Base-by-base conservation (phyloP, 2,113 vertebrate species). In the Neodon shergylaensis region DNA sequence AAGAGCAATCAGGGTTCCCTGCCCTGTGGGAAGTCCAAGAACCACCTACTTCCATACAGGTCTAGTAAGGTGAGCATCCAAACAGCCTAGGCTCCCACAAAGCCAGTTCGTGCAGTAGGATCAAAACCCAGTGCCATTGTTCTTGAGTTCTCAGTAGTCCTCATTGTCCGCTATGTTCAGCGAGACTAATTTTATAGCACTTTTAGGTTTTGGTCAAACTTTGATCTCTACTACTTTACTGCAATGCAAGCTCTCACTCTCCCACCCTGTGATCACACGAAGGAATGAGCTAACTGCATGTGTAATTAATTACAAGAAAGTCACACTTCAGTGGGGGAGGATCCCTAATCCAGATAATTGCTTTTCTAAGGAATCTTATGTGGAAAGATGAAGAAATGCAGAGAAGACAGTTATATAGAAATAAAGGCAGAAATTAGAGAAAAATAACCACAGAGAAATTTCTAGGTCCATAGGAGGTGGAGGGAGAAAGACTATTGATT, bases 21-120 rank as follows among this genome's bases (percentile, higher is more conserved):
- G 44, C 44, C 44, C 6, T 47, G 44, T 7, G 44, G 44, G 5
- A 47, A 47, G 44, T 6, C 44, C 5, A 47, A 5, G 44, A 5
- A 6, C 44, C 4, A 5, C 44, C 4, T 5, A 4, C 44, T 5
- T 47, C 44, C 6, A 7, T 47, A 5, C 6, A 47, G 5, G 44
- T 47, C 44, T 7, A 47, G 44, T 5, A 47, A 47, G 44, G 44
- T 47, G 44, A 47, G 5, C 44, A 6, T 47, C 44, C 6, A 47
- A 47, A 6, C 44, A 47, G 44, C 1, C 44, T 47, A 47, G 6
- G 44, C 44, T 47, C 44, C 44, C 44, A 47, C 44, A 47, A 47
- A 47, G 44, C 44, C 44, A 47, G 44, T 6, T 6, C 44, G 6
- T 47, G 44, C 1, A 47, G 5, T 47, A 47, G 44, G 5, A 47